Base-by-base conservation (phyloP, 2,113 vertebrate genomes). In the Prunella himalayana region DNA sequence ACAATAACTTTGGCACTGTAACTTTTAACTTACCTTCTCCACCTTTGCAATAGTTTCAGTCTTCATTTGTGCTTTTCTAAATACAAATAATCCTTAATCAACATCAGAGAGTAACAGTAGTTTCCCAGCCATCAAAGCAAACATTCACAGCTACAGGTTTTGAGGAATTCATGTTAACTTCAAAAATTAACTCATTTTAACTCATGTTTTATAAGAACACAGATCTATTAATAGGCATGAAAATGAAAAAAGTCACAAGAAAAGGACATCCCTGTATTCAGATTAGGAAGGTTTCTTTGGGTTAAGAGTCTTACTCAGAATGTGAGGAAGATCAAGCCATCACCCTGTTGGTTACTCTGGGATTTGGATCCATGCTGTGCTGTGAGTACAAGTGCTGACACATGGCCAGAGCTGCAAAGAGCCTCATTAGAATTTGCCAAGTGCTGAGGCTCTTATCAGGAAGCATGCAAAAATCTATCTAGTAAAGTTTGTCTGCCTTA, bases 131-230 rank as follows among this genome's bases (percentile, higher is more conserved):
- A 85, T 28, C 35, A 72, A 91, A 94, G 63, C 44, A 93, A 82
- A 68, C 20, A 49, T 56, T 89, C 44, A 44, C 33, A 75, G 54
- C 33, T 31, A 47, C 6, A 41, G 7, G n/a, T 68, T 82, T 45
- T 72, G 33, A 73, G 20, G 47, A 64, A 90, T 44, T 76, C 15
- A 44, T 2, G 1, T 31, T 51, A 75, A 60, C 17, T 22, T 87
- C 65, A 72, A 68, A 94, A 95, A 41, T 18, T 84, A 92, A 86
- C 31, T 30, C n/a, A n/a, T 71, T 92, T 92, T 61, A 86, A 77
- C 31, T 47, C 19, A 56, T 8, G 1, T 61, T 82, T 91, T 90
- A 50, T 69, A 84, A 50, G 35, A 63, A 89, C 7, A 31, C 3
- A 63, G 35, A 30, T 71, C 30, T 68, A 59, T 50, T 84, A 78